phyloP scores from a whole-genome alignment of 2,113 vertebrate genomes.

The Seriola rivoliana region DNA sequence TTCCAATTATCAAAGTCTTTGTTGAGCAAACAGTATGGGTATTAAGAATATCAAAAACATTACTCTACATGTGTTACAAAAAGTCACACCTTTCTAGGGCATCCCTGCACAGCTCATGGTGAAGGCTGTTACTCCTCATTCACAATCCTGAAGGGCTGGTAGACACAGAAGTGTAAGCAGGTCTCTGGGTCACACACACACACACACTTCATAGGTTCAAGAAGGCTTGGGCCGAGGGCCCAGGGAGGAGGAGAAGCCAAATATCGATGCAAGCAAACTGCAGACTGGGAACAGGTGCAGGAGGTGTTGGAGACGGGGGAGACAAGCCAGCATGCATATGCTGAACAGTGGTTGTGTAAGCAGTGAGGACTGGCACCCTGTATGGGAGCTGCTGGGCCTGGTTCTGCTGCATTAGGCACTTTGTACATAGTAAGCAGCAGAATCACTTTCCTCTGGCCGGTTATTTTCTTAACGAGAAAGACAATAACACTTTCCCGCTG shows the following conservation, averaged over 20 bases:
- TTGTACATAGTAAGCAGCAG: background rate
- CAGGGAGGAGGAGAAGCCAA: conserved; percentile 13
- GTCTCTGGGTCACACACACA: conserved; percentile 38
- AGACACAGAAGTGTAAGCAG: conserved; percentile 7
- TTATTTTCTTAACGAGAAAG: background rate
- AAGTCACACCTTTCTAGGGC: background rate
- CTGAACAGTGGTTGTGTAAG: conserved; percentile 5
- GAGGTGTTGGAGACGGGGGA: background rate
- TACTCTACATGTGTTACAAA: background rate
- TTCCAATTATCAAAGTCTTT: background rate
- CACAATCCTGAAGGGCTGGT: background rate
- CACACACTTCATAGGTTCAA: conserved; percentile 15
- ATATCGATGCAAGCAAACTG: conserved; percentile 35
- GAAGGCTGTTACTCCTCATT: conserved; percentile 2
- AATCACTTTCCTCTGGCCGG: background rate
- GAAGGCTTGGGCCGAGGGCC: conserved; percentile 10
- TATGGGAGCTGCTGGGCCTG: conserved; percentile 5
- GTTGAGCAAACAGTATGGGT: background rate
- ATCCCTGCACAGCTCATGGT: background rate
- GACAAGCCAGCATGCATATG: conserved; percentile 7
- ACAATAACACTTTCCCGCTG: background rate
- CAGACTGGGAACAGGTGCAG: conserved; percentile 12
- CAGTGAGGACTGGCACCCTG: background rate
- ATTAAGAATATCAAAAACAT: no score
- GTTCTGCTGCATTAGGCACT: background rate